A percentile compares a stretch with the other conserved stretches of the same genome.
These are phyloP conservation scores for Eurois occulta DNA, from an alignment of 2,888 invertebrate genomes.

Conservation along the genomic window DNA sequence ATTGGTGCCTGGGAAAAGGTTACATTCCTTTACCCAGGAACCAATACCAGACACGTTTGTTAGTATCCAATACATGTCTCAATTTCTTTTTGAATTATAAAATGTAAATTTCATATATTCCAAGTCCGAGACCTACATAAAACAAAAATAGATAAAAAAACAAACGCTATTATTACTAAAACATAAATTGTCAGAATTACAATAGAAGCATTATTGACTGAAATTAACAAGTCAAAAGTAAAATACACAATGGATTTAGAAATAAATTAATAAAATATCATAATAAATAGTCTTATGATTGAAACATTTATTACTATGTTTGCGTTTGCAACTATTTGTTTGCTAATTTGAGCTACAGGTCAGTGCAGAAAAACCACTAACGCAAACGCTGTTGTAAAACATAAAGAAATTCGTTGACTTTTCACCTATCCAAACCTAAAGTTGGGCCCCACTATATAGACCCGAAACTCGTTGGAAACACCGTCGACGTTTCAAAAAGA, in stretches of 20 bases:
- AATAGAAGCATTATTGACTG: no score
- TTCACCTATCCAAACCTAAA: neutral
- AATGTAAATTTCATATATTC: no score
- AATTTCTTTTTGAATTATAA: neutral
- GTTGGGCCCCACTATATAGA: neutral
- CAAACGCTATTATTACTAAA: no score
- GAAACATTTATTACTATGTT: no score
- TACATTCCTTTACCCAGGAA: neutral
- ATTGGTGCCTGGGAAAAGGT: neutral
- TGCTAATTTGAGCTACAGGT: neutral
- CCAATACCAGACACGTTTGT: neutral
- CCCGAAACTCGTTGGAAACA: constrained; percentile 26
- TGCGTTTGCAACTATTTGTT: no score
- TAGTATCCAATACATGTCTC: neutral
- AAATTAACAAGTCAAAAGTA: no score
- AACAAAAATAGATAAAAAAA: no score
- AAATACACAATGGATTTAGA: no score
- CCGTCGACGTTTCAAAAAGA: constrained; percentile 28
- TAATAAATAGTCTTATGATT: no score
- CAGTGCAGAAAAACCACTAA: constrained; percentile 18
- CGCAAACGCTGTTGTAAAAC: neutral
- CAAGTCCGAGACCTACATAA: no score
- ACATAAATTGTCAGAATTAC: no score
- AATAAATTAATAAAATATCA: no score
- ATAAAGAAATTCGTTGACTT: neutral